Evolutionary conservation across 2,113 vertebrate genomes (phyloP), one percentile per base, ranked within the genome.

Genomic region (Lota lota): DNA sequence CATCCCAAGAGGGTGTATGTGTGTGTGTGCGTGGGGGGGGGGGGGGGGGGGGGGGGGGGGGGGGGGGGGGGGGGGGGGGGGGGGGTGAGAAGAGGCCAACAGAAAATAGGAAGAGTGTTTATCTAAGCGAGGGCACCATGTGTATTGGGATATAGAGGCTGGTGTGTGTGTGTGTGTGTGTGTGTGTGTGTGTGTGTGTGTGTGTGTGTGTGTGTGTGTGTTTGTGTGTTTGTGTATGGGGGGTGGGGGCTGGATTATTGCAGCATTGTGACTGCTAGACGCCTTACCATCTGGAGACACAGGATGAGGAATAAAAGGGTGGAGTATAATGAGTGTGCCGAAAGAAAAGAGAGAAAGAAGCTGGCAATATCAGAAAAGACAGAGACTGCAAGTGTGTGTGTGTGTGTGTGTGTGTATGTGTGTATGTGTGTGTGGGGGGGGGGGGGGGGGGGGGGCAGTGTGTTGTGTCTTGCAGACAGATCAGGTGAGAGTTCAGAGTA

Each of bases 241-340:
- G 53, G 53, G 53, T 1, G 1, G 53, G 53, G 53, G 53, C 53
- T 54, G 53, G 15, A 88, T 90, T 87, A 88, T 66, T 69, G 78
- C 73, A 69, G 88, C 79, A 87, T 88, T 85, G 85, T 79, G 79
- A 72, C 80, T 81, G 83, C 79, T 76, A 87, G 84, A 83, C 74
- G 78, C 83, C 77, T 80, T 24, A 63, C 89, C 88, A 89, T 89
- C 88, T 90, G 89, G 88, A 79, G 75, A 75, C 70, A 68, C 36
- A 24, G 24, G 24, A 24, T 24, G 64, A 56, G 81, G 18, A 69
- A 69, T 79, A 75, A 75, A 80, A 79, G 75, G 66, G 75, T 70
- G 61, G 66, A 73, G 68, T 79, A 66, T 78, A 80, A 87, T 72
- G 81, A 85, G 78, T 73, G 67, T 66, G 76, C 74, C 72, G 61